Evolutionary conservation across 2,888 invertebrate species (phyloP).

Genomic region (Parthenolecanium corni): DNA sequence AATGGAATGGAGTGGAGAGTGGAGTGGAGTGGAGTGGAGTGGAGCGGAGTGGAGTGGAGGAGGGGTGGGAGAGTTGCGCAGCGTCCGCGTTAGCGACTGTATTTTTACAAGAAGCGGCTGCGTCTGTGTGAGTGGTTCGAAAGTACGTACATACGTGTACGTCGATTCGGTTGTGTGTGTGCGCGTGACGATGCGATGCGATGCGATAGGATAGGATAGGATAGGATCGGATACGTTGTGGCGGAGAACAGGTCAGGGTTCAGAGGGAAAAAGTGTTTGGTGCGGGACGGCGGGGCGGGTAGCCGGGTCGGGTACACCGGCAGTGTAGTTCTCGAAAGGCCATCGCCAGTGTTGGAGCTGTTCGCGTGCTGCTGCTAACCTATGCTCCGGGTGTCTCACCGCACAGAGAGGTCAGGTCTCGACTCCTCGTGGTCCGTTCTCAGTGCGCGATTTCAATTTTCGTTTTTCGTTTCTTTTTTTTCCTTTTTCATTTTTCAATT

Average conservation of each 20-base stretch:
- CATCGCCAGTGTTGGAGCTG: slow-evolving; percentile 25
- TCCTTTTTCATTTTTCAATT: neutral
- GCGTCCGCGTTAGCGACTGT: no score
- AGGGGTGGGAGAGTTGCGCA: slow-evolving; percentile 17
- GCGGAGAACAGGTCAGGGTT: slow-evolving; percentile 30
- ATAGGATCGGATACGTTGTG: no score
- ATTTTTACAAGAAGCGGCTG: no score
- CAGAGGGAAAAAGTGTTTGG: slow-evolving; percentile 26
- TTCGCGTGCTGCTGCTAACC: slow-evolving; percentile 22
- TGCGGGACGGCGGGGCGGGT: no score
- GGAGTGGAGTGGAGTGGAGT: slow-evolving; percentile 31
- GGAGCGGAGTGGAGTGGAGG: slow-evolving; percentile 19
- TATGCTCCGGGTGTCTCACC: neutral
- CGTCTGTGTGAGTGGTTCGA: no score
- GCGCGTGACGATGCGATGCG: no score
- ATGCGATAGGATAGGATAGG: no score
- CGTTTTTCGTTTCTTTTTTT: neutral
- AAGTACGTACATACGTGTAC: no score
- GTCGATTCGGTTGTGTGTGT: no score
- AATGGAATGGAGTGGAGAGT: neutral
- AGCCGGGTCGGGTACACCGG: slow-evolving; percentile 23
- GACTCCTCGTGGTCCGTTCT: slow-evolving; percentile 19
- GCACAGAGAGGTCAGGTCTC: slow-evolving; percentile 11
- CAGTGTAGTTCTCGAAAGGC: slow-evolving; percentile 29
- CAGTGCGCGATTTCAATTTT: slow-evolving; percentile 11